Evolutionary conservation across 2,888 invertebrate genomes (phyloP), one percentile per base, ranked within the genome.

Genomic region (Spialia ferax): DNA sequence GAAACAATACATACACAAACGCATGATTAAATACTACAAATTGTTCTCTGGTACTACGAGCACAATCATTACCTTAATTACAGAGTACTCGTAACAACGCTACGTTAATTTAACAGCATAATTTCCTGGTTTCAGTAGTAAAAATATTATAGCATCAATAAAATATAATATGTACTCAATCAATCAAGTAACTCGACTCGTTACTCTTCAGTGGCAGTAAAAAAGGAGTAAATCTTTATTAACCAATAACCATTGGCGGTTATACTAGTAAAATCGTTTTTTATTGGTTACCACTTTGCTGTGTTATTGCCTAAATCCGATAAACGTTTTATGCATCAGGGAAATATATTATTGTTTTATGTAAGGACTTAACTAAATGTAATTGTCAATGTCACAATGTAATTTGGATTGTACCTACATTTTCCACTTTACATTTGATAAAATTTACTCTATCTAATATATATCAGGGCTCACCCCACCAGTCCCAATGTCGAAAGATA

Each of bases 101-200:
- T 50, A 23, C 45, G 26, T 60, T 45, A 29, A 15, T 18, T 62
- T 52, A 35, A 62, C 50, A n/a, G 22, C 20, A n/a, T 22, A 50
- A 62, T 62, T 29, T 29, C 18, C 32, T 62, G 20, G 18, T 15
- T 35, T 35, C 11, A 10, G n/a, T 54, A 20, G n/a, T 62, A 62
- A 62, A 56, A 57, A 26, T 48, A 18, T 67, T 64, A 68, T 29
- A 32, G 48, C 52, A 15, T 22, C 52, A 15, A 15, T 32, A 62
- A 52, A 50, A 60, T n/a, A 11, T 62, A 50, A 60, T n/a, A 11
- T 62, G 8, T 57, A 22, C 23, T 38, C 42, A 18, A 48, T 38
- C n/a, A 54, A 50, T 61, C 61, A 61, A 61, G 32, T 50, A 61
- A 18, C 61, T n/a, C 61, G 1, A 35, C n/a, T 48, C 61, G 61